Conservation (phyloP, 2,797 vertebrate genomes). For the Crypturellus tataupa region DNA sequence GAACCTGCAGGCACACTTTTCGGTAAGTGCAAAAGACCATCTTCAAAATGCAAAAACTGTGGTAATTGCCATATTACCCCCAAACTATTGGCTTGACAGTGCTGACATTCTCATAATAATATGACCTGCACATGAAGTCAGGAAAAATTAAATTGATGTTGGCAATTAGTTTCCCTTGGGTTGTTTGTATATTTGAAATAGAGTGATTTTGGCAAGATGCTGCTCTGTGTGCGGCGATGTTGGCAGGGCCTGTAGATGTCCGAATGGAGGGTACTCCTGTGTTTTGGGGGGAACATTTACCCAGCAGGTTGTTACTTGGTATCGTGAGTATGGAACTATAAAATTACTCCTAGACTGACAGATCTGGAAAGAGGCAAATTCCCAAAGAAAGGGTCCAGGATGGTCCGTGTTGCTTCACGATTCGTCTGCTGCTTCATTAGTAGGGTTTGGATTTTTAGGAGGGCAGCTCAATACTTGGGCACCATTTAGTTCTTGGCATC, state of each 20-base stretch:
- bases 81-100: neutral
- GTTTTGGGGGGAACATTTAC: neutral
- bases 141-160: neutral
- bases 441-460: neutral
- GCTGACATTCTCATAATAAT: fast-evolving
- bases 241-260: neutral
- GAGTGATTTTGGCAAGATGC: neutral
- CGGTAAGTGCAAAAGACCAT: neutral
- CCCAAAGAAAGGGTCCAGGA: neutral
- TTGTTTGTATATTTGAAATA: neutral
- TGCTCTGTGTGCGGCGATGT: fast-evolving
- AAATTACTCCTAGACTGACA: neutral
- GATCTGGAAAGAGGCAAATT: neutral
- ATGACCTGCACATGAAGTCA: neutral
- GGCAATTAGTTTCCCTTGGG: neutral
- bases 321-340: neutral
- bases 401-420: neutral
- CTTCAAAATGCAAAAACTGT: neutral
- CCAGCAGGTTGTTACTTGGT: neutral
- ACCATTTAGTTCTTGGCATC: fast-evolving
- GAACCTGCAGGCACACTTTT: neutral
- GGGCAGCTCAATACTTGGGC: neutral
- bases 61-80: fast-evolving
- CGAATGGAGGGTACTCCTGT: neutral
- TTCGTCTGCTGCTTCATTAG: neutral